Conservation (phyloP, 1,140 invertebrate species). For the Drosophila parabipectinata region DNA sequence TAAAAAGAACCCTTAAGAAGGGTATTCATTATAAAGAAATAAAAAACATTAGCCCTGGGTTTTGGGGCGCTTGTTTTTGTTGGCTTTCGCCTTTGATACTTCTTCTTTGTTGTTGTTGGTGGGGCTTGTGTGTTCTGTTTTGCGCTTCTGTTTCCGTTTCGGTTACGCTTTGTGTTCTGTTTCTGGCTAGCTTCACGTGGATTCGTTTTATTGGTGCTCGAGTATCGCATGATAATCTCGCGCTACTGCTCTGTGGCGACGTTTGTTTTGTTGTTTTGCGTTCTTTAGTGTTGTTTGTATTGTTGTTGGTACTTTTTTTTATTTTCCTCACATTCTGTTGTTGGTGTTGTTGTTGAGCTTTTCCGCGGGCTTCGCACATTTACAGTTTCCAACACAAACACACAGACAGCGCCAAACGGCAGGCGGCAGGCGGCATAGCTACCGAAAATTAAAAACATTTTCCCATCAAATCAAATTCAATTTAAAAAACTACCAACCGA, state of each 20-base stretch:
- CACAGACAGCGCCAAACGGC: not conserved
- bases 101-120: not conserved
- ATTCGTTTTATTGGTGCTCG: constrained; percentile 80
- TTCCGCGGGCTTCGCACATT: constrained; percentile 45
- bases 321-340: constrained; percentile 48
- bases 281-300: constrained; percentile 12
- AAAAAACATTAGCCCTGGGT: not conserved
- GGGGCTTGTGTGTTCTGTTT: constrained; percentile 17
- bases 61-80: constrained; percentile 32
- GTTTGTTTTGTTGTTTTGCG: constrained; percentile 21
- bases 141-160: constrained; percentile 37
- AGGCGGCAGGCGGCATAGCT: not conserved
- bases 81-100: constrained; percentile 15
- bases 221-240: constrained; percentile 78
- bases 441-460: constrained; percentile 9
- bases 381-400: constrained; percentile 5
- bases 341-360: constrained; percentile 59
- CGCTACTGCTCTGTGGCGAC: constrained; percentile 17
- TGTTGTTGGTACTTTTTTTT: constrained; percentile 46
- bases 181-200: constrained; percentile 63
- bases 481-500: constrained; percentile 3
- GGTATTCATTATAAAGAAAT: not conserved
- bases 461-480: constrained; percentile 8
- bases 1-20: not conserved
- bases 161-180: constrained; percentile 2